phyloP scores from a whole-genome alignment of 2,113 vertebrate species.

The Paradisaea rubra region DNA sequence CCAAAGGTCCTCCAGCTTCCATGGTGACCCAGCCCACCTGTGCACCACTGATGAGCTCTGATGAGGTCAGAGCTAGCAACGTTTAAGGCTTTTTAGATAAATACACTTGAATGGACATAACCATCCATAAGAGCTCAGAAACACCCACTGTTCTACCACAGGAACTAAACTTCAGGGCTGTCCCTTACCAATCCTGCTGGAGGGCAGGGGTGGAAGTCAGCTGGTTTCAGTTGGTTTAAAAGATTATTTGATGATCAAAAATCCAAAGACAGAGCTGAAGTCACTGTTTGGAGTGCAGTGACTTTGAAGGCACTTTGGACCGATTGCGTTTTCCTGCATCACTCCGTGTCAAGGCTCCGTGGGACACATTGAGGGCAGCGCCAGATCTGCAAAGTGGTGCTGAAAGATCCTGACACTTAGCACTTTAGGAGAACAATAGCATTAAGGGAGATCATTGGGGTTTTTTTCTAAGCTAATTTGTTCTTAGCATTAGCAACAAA shows the following conservation, averaged over 20 bases:
- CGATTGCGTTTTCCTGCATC: neutral
- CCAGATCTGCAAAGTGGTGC: neutral
- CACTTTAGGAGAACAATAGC: constrained; percentile 26
- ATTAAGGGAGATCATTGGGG: neutral
- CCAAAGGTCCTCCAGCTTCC: neutral
- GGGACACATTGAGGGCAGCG: constrained; percentile 22
- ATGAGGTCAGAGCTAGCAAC: neutral
- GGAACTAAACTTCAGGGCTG: neutral
- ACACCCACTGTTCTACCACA: neutral
- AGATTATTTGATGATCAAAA: neutral
- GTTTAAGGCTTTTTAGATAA: neutral
- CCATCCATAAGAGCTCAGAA: neutral
- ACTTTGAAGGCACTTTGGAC: constrained; percentile 17
- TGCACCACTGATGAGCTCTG: neutral
- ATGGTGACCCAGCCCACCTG: neutral
- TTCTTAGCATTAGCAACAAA: constrained; percentile 33
- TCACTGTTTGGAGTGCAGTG: neutral
- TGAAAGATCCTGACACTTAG: constrained; percentile 4
- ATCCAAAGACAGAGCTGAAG: neutral
- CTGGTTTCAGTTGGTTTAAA: neutral
- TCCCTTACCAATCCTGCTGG: neutral
- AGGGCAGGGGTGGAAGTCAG: neutral
- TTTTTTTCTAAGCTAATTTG: constrained; percentile 4
- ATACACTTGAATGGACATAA: neutral
- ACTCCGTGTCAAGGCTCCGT: neutral